A percentile compares a stretch with the other conserved stretches of the same genome.
phyloP scores from a whole-genome alignment of 1,140 invertebrate species.

The Chionoecetes opilio region DNA sequence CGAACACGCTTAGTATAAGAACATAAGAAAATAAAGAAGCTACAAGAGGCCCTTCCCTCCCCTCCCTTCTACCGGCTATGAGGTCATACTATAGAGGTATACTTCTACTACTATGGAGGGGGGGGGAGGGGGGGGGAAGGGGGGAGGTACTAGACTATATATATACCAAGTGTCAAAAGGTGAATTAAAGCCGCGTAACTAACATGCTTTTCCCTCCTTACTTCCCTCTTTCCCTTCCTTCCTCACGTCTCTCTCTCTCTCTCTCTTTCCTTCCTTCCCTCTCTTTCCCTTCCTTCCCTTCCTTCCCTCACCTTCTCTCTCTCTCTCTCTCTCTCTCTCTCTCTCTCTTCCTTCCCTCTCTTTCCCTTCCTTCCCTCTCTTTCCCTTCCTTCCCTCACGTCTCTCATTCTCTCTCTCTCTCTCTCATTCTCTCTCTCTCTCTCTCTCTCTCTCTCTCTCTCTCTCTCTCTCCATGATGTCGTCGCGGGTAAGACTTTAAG shows the following conservation, averaged over 20 bases:
- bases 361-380: not conserved
- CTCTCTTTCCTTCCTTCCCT: constrained; percentile 13
- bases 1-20: no score
- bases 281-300: constrained; percentile 9
- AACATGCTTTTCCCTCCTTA: not conserved
- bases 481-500: no score
- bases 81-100: no score
- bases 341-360: no score
- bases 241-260: not conserved
- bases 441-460: not conserved
- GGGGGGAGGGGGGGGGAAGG: no score
- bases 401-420: not conserved
- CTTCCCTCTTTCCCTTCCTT: not conserved
- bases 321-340: no score
- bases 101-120: no score
- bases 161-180: not conserved
- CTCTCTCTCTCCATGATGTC: no score
- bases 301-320: not conserved
- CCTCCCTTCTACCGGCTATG: no score
- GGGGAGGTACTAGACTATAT: no score
- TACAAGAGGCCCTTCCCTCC: no score
- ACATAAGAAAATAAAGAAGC: no score
- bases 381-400: not conserved
- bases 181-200: not conserved
- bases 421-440: not conserved